Conservation (phyloP, 2,113 vertebrate species). For the Illadopsis cleaveri region DNA sequence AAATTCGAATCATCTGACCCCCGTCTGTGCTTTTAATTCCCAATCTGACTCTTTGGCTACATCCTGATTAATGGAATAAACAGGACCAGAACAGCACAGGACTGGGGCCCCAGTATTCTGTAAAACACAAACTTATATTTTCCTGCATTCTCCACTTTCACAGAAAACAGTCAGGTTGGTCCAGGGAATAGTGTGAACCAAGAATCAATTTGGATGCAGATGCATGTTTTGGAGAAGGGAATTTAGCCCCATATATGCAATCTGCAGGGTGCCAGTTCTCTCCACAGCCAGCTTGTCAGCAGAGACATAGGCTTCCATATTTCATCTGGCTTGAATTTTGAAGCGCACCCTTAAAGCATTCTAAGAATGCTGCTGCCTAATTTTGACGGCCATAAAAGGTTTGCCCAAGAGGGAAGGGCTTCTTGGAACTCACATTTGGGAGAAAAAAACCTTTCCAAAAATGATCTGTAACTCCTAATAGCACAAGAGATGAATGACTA, state of each 20-base stretch:
- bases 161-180: not conserved
- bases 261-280: not conserved
- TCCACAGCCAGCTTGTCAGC: not conserved
- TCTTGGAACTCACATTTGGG: not conserved
- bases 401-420: not conserved
- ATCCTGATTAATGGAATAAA: not conserved
- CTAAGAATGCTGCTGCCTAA: not conserved
- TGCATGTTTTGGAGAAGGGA: accelerated
- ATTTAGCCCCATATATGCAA: not conserved
- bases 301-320: not conserved
- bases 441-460: not conserved
- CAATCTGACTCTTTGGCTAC: not conserved
- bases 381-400: not conserved
- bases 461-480: not conserved
- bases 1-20: not conserved
- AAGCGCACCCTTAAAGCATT: not conserved
- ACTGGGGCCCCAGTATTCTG: accelerated
- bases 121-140: not conserved
- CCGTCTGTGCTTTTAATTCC: not conserved
- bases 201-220: not conserved
- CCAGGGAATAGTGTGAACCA: not conserved
- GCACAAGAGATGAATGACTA: accelerated
- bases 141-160: not conserved
- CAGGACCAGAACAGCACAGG: not conserved
- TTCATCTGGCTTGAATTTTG: not conserved